Evolutionary conservation across 2,113 vertebrate species (phyloP).

Genomic region (Andinoacara biseriatus): DNA sequence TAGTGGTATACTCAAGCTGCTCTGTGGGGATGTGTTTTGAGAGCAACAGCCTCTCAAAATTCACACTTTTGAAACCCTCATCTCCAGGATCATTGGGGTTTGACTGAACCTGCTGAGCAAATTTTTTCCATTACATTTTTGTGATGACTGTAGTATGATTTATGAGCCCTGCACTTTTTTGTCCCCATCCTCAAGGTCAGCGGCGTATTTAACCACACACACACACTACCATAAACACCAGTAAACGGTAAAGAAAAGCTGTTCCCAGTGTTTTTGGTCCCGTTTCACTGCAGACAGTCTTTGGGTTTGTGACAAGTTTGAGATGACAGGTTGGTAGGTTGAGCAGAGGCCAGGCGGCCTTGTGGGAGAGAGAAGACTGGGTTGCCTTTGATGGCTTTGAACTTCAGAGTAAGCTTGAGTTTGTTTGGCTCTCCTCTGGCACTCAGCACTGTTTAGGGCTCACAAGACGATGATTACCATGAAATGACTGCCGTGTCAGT

Average conservation of each 20-base stretch:
- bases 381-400: slow-evolving; percentile 63
- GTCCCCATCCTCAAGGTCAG: slow-evolving; percentile 34
- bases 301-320: slow-evolving; percentile 35
- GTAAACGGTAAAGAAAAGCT: slow-evolving; percentile 41
- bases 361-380: slow-evolving; percentile 26
- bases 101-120: slow-evolving; percentile 59
- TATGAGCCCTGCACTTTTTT: slow-evolving; percentile 52
- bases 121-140: slow-evolving; percentile 60
- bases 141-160: slow-evolving; percentile 64
- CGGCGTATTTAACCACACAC: slow-evolving; percentile 22
- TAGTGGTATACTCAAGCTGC: slow-evolving; percentile 43
- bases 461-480: slow-evolving; percentile 58
- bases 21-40: slow-evolving; percentile 14
- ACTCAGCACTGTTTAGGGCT: slow-evolving; percentile 63
- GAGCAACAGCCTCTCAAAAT: slow-evolving; percentile 49
- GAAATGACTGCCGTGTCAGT: slow-evolving; percentile 64
- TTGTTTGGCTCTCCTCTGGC: slow-evolving; percentile 68
- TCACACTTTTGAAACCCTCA: slow-evolving; percentile 50
- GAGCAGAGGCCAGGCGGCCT: slow-evolving; percentile 18
- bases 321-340: slow-evolving; percentile 44
- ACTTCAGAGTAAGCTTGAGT: slow-evolving; percentile 59
- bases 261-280: slow-evolving; percentile 19
- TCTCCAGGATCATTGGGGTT: slow-evolving; percentile 29
- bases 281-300: slow-evolving; percentile 19
- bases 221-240: slow-evolving; percentile 38